Percentiles rank a stretch among this genome's conserved stretches.
phyloP scores from a whole-genome alignment of 2,797 vertebrate genomes.

The Buceros bicornis region DNA sequence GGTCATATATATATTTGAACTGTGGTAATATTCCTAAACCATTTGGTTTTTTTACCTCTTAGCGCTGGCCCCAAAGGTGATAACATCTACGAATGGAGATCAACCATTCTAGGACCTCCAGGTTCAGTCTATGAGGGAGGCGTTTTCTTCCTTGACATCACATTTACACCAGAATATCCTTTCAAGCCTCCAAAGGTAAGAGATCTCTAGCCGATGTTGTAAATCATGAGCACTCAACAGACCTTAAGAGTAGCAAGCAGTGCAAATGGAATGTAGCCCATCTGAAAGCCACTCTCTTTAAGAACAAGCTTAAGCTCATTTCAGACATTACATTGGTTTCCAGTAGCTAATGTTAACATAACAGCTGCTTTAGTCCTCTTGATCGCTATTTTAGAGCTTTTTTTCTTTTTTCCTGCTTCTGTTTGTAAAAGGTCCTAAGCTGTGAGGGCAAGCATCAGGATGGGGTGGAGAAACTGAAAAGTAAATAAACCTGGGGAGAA shows the following conservation, averaged over 20 bases:
- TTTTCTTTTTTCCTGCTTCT: neutral
- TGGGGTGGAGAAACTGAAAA: neutral
- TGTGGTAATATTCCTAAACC: neutral
- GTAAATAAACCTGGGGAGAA: neutral
- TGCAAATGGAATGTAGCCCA: neutral
- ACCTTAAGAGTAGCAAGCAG: neutral
- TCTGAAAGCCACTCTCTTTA: neutral
- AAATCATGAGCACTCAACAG: neutral
- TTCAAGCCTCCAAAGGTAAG: slow-evolving; percentile 98
- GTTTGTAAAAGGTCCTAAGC: neutral
- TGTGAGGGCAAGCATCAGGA: neutral
- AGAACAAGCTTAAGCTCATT: neutral
- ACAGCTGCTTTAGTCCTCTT: neutral
- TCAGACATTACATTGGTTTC: neutral
- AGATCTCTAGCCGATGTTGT: neutral
- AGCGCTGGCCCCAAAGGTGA: slow-evolving; percentile 96
- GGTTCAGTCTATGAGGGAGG: slow-evolving; percentile 97
- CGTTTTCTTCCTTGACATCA: slow-evolving; percentile 96
- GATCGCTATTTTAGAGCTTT: neutral
- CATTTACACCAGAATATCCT: slow-evolving; percentile 95
- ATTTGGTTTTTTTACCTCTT: neutral
- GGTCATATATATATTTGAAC: neutral
- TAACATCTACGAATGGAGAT: slow-evolving; percentile 97
- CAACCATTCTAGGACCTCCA: slow-evolving; percentile 94
- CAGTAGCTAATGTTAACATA: neutral